Evolutionary conservation across 2,797 vertebrate genomes (phyloP), one percentile per base, ranked within the genome.

Genomic region (Sphenodon punctatus): DNA sequence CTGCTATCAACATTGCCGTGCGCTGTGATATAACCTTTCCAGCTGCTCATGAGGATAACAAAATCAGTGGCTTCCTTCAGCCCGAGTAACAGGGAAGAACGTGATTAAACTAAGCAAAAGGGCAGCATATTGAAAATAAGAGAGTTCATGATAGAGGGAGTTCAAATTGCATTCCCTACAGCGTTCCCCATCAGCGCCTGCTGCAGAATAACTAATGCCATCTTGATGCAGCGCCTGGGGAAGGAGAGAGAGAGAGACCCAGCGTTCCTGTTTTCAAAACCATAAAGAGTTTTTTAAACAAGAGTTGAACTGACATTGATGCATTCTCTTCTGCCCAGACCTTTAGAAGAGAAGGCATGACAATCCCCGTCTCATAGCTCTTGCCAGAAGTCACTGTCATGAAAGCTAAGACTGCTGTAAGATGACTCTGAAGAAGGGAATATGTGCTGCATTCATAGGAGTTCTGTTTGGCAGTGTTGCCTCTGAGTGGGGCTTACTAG

Each of bases 31-130:
- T 77, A 38, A 27, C 22, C 80, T 5, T 46, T 69, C 30, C 8
- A 22, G 63, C 49, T 60, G 53, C 61, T 53, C 20, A 13, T 70
- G 39, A 4, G 7, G 53, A 34, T 67, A 69, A 75, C 43, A 59
- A 32, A 43, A 67, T 58, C 59, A 55, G 68, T 49, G 72, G 74
- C 58, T 77, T 41, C 45, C 61, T 85, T 77, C 34, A 79, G 2
- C 72, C n/a, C 30, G 45, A 49, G 34, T 49, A 46, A 70, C 70
- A 59, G 66, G 55, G 85, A 49, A 9, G 3, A 42, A 19, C 42
- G 81, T 70, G 53, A 82, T 82, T 69, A 72, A 81, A 71, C 77
- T 16, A 74, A 14, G 30, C 39, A 55, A 56, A 27, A n/a, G 1
- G 43, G 5, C 53, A 58, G 32, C 30, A 74, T 23, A 45, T 61